These are phyloP conservation scores for Archaeoteleia sp. DNA, from an alignment of 2,888 invertebrate species.

Conservation along the genomic window DNA sequence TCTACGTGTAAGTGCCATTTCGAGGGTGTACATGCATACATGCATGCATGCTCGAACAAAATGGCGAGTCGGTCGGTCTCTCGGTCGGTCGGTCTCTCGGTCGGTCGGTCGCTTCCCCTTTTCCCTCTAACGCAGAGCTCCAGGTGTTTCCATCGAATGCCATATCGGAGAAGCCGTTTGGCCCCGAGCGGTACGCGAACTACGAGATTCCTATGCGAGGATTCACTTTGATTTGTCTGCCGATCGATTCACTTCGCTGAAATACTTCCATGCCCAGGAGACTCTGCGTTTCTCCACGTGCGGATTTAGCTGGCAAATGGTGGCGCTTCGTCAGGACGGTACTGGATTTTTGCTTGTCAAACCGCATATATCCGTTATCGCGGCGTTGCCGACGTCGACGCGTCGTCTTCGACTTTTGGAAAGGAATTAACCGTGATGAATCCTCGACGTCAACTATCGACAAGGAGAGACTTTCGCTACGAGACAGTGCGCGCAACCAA, in stretches of 20 bases:
- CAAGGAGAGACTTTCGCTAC: slow-evolving; percentile 5
- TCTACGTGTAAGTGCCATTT: slow-evolving; percentile 23
- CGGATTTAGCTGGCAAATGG: slow-evolving; percentile 8
- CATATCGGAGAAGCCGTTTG: slow-evolving; percentile 41
- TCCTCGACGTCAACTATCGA: slow-evolving; percentile 10
- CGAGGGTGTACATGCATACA: slow-evolving; percentile 23
- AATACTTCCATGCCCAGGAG: not conserved
- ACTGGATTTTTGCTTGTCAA: slow-evolving; percentile 12
- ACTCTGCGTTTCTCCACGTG: not conserved
- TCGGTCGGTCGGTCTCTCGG: not conserved
- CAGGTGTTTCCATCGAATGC: slow-evolving; percentile 35
- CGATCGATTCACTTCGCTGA: slow-evolving; percentile 20
- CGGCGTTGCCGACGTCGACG: not conserved
- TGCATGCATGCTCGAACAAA: slow-evolving; percentile 11
- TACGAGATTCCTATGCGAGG: slow-evolving; percentile 11
- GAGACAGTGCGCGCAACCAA: slow-evolving; percentile 3
- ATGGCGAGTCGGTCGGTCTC: slow-evolving; percentile 4
- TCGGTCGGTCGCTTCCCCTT: slow-evolving; percentile 6
- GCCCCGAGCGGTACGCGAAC: slow-evolving; percentile 15
- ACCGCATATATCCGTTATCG: slow-evolving; percentile 1
- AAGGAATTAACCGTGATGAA: slow-evolving; percentile 24
- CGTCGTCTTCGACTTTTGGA: slow-evolving; percentile 21
- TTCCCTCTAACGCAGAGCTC: slow-evolving; percentile 17
- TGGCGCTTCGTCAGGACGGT: not conserved
- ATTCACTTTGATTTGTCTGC: slow-evolving; percentile 28